Evolutionary conservation across 2,797 vertebrate genomes (phyloP), one percentile per base, ranked within the genome.

Genomic region (Macroramphosus scolopax): DNA sequence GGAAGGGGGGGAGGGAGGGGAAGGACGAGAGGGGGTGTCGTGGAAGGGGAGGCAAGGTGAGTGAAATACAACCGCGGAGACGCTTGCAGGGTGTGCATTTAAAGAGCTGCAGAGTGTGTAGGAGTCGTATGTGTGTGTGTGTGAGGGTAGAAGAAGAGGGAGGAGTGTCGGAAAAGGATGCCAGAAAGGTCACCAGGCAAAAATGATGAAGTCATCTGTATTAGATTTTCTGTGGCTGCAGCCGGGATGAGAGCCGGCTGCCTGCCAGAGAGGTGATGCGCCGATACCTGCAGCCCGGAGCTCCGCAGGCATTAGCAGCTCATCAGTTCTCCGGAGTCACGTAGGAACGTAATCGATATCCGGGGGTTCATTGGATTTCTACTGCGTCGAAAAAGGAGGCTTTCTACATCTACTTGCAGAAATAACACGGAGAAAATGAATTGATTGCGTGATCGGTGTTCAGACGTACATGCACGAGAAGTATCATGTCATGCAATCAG

Each of bases 131-230:
- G n/a, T n/a, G 18, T n/a, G 30, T 48, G 37, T 35, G 17, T 24
- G 20, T 25, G 48, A 40, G 29, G 15, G 38, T 30, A 50, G 35
- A 34, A 40, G 37, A 25, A n/a, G 40, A 32, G 18, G 49, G 63
- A 30, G 41, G 68, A 34, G 51, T 2, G 10, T n/a, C 56, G 64
- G 54, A 60, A 58, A n/a, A 68, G 55, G 55, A 74, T 76, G 71
- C 71, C 76, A 84, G 77, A 85, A 87, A 88, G 82, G 84, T 88
- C 82, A 82, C 76, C 38, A 68, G 77, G 77, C 72, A 88, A 86
- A 87, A 86, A 78, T 85, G 84, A 89, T 89, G 79, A 85, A 88
- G 85, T 88, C 79, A 82, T 88, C 84, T 84, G 67, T 81, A 85
- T 83, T 77, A 72, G 78, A 86, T 86, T 86, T 86, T 82, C 75